phyloP scores from a whole-genome alignment of 2,797 vertebrate species.

The Danio jaintianensis region DNA sequence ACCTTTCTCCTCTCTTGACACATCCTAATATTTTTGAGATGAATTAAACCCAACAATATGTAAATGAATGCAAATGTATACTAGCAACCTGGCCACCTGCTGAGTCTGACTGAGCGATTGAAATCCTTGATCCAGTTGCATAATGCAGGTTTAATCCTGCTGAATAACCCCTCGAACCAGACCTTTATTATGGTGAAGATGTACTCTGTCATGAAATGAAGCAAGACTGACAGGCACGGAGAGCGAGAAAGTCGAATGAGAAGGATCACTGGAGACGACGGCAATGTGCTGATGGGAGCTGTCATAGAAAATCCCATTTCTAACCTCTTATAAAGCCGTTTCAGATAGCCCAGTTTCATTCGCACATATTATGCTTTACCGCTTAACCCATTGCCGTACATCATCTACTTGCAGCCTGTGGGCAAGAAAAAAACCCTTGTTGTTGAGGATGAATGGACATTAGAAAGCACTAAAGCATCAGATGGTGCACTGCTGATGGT shows the following conservation, averaged over 20 bases:
- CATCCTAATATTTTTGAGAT: conserved; percentile 10
- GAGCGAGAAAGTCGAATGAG: not conserved
- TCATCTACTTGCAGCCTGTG: not conserved
- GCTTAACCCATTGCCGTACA: conserved; percentile 15
- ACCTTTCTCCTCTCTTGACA: not conserved
- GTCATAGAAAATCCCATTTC: conserved; percentile 40
- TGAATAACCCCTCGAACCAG: not conserved
- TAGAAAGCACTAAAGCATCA: conserved; percentile 8
- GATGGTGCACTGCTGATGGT: not conserved
- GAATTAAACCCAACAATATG: conserved; percentile 29
- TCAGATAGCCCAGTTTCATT: conserved; percentile 15
- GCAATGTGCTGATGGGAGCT: not conserved
- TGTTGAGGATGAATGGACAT: not conserved
- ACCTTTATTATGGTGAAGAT: conserved; percentile 11
- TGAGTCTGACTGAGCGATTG: conserved; percentile 50
- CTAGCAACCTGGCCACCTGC: conserved; percentile 29
- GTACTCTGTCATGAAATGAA: conserved; percentile 31
- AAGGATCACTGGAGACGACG: not conserved
- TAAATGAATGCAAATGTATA: conserved; percentile 59
- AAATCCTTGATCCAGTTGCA: conserved; percentile 28
- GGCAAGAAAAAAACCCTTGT: not conserved
- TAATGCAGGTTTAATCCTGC: conserved; percentile 20
- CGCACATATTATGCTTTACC: not conserved
- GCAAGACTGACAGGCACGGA: conserved; percentile 3
- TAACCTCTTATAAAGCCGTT: conserved; percentile 13